phyloP scores from a whole-genome alignment of 2,113 vertebrate species.

The Pseudolaguvia tuberculata region DNA sequence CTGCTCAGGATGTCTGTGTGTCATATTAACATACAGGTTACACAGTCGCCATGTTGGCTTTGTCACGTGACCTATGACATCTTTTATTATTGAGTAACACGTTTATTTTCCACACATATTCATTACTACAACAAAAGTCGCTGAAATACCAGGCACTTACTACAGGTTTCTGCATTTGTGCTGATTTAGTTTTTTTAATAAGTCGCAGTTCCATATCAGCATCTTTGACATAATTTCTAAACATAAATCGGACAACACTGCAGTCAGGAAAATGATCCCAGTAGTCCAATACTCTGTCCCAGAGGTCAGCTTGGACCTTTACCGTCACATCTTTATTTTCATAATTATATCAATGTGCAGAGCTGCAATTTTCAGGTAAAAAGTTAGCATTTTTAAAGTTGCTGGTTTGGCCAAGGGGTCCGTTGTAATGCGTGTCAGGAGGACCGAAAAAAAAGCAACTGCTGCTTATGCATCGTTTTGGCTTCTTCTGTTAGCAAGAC shows the following conservation, averaged over 20 bases:
- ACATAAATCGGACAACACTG: not conserved
- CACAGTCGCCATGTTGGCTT: too few species aligned
- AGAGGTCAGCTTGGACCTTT: not conserved
- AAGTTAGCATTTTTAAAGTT: slow-evolving; percentile 45
- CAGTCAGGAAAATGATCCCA: slow-evolving; percentile 1
- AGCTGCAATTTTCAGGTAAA: slow-evolving; percentile 50
- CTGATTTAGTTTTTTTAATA: not conserved
- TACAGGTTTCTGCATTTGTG: not conserved
- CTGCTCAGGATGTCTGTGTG: too few species aligned
- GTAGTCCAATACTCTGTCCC: slow-evolving; percentile 1
- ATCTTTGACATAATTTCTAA: not conserved
- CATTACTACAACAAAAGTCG: too few species aligned
- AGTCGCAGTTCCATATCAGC: not conserved
- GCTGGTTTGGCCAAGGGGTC: slow-evolving; percentile 26
- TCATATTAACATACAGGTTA: too few species aligned
- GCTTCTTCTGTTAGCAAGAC: too few species aligned
- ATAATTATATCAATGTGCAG: slow-evolving; percentile 52
- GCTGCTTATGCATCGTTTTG: slow-evolving; percentile 51
- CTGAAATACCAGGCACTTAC: not conserved
- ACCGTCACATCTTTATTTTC: slow-evolving; percentile 38
- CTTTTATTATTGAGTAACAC: too few species aligned
- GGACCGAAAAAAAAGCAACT: slow-evolving; percentile 39
- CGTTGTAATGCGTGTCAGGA: slow-evolving; percentile 9
- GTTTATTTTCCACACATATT: not conserved
- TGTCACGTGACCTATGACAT: too few species aligned